phyloP scores from a whole-genome alignment of 2,113 vertebrate species.

The Poecile atricapillus region DNA sequence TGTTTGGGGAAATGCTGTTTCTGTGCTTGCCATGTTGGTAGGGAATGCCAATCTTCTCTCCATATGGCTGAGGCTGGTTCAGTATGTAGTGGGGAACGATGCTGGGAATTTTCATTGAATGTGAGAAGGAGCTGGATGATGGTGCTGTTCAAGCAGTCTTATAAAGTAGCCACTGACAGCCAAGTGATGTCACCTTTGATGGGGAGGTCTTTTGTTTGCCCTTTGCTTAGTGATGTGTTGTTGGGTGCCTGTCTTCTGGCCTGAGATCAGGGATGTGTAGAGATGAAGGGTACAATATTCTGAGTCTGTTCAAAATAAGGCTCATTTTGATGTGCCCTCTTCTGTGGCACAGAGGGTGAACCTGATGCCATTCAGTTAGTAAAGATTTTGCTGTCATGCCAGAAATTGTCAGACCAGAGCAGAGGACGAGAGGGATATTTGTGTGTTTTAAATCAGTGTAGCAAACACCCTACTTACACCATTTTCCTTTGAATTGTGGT shows the following conservation, averaged over 20 bases:
- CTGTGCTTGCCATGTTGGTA: not conserved
- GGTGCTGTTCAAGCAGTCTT: not conserved
- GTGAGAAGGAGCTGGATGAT: not conserved
- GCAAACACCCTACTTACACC: not conserved
- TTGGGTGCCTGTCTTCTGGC: not conserved
- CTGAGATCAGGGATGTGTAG: not conserved
- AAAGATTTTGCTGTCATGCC: not conserved
- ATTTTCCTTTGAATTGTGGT: not conserved
- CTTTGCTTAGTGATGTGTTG: not conserved
- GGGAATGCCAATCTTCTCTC: not conserved
- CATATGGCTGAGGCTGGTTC: too few relatives aligned
- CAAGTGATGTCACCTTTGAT: not conserved
- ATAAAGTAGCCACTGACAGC: not conserved
- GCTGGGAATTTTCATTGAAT: not conserved
- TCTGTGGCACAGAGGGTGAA: not conserved
- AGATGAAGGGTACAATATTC: not conserved
- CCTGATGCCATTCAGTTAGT: not conserved
- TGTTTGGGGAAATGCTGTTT: not conserved
- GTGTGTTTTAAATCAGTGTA: not conserved
- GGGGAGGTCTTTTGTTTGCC: not conserved
- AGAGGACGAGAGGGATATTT: not conserved
- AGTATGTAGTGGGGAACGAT: accelerated
- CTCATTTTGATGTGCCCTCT: not conserved
- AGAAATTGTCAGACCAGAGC: not conserved
- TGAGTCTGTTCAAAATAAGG: not conserved